phyloP scores from a whole-genome alignment of 2,888 invertebrate species.

The Lypha dubia region DNA sequence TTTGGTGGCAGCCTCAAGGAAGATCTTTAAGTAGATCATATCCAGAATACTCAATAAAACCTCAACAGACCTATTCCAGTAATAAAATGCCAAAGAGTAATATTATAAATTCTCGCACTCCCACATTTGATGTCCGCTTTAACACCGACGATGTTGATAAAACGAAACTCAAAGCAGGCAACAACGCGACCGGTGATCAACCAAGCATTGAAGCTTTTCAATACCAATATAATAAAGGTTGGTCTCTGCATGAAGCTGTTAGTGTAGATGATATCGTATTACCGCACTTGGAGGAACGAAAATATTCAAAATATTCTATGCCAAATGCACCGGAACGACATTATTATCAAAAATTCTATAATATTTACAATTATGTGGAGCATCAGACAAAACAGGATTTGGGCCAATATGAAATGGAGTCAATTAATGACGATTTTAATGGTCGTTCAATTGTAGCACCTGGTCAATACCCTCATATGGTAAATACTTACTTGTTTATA shows the following conservation, averaged over 20 bases:
- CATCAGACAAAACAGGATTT: conserved; percentile 69
- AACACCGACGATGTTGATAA: not conserved
- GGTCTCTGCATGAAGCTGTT: conserved; percentile 44
- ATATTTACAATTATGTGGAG: conserved; percentile 73
- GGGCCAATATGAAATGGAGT: conserved; percentile 69
- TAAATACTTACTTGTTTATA: conserved; percentile 65
- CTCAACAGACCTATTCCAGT: not conserved
- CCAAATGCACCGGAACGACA: conserved; percentile 65
- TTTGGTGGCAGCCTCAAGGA: not conserved
- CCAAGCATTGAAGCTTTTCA: conserved; percentile 14
- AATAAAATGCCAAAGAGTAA: not conserved
- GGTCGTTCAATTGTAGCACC: conserved; percentile 78
- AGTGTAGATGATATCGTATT: conserved; percentile 23
- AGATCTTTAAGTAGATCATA: not conserved
- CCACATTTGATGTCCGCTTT: not conserved
- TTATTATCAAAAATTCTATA: conserved; percentile 73
- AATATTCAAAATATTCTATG: conserved; percentile 40
- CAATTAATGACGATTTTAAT: conserved; percentile 76
- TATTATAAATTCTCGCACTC: not conserved
- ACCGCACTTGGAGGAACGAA: conserved; percentile 35
- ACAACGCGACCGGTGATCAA: not conserved
- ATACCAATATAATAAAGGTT: conserved; percentile 48
- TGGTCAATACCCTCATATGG: conserved; percentile 81
- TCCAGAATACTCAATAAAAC: not conserved
- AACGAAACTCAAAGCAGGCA: not conserved